phyloP scores from a whole-genome alignment of 1,140 invertebrate genomes.

The Orussus abietinus region DNA sequence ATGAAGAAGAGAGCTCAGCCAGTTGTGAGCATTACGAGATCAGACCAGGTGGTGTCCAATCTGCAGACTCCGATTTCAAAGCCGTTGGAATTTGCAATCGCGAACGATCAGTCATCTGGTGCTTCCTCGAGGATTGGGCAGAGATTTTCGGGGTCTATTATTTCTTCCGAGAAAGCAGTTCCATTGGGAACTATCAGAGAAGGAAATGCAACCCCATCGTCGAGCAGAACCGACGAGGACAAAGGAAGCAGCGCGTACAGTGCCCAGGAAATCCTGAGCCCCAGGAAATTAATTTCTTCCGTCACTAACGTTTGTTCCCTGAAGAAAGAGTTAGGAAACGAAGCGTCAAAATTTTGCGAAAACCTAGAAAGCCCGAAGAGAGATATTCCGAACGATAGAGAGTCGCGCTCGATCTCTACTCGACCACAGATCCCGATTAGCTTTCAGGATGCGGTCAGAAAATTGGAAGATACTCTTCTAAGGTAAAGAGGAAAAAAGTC shows the following conservation, averaged over 20 bases:
- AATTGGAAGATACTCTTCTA: slow-evolving; percentile 11
- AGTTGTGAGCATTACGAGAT: not conserved
- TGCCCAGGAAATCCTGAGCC: slow-evolving; percentile 16
- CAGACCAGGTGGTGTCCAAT: not conserved
- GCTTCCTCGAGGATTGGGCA: too few species aligned
- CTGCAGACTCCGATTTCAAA: not conserved
- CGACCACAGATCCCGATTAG: not conserved
- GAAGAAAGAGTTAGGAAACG: slow-evolving; percentile 4
- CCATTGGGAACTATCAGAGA: too few species aligned
- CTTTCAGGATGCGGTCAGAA: slow-evolving; percentile 12
- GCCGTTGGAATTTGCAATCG: too few species aligned
- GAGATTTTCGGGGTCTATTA: too few species aligned
- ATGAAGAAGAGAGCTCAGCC: not conserved
- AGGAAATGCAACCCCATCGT: slow-evolving; percentile 1
- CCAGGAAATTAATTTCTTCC: slow-evolving; percentile 11
- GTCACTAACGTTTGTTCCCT: slow-evolving; percentile 12
- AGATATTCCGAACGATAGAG: too few species aligned
- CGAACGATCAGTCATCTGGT: not conserved
- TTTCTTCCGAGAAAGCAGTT: too few species aligned
- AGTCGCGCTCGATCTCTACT: too few species aligned
- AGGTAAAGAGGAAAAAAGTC: not conserved
- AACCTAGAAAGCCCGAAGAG: too few species aligned
- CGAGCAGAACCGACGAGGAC: not conserved
- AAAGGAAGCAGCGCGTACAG: not conserved
- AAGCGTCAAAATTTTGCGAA: not conserved